These are phyloP conservation scores for Squalus acanthias DNA, from an alignment of 2,797 vertebrate species.

Conservation along the genomic window DNA sequence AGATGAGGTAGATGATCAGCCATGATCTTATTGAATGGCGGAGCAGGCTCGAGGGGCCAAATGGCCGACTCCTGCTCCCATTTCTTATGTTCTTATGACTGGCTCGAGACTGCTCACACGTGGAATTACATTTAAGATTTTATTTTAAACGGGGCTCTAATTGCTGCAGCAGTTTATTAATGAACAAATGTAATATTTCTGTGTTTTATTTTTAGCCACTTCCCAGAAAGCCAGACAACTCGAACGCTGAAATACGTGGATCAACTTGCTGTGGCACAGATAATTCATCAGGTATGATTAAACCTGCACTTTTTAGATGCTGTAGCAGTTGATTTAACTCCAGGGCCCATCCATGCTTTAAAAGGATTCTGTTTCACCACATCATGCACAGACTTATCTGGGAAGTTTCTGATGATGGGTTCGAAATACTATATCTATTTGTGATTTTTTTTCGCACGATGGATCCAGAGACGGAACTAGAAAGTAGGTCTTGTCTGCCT, in stretches of 20 bases:
- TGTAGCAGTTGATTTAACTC: slow-evolving; percentile 26
- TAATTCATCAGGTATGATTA: slow-evolving; percentile 85
- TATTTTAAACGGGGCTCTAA: not conserved
- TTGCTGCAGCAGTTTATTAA: not conserved
- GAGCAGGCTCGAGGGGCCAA: too few relatives aligned
- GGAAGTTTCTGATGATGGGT: not conserved
- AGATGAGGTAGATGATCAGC: too few relatives aligned
- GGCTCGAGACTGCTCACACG: not conserved
- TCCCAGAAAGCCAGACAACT: slow-evolving; percentile 49
- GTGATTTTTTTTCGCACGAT: not conserved
- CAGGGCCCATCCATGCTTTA: not conserved
- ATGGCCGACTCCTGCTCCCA: too few relatives aligned
- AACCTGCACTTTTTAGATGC: slow-evolving; percentile 41
- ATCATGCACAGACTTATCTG: not conserved
- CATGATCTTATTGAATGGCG: too few relatives aligned
- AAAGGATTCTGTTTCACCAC: not conserved
- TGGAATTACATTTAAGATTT: not conserved
- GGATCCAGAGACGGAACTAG: not conserved
- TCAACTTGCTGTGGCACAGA: slow-evolving; percentile 88
- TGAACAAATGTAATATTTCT: not conserved
- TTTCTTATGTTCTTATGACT: too few relatives aligned
- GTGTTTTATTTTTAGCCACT: slow-evolving; percentile 47
- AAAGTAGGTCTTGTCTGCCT: not conserved
- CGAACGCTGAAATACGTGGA: slow-evolving; percentile 71
- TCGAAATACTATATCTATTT: not conserved